Base-by-base conservation (phyloP, 23 tunicate species). In the Diplosoma virens region DNA sequence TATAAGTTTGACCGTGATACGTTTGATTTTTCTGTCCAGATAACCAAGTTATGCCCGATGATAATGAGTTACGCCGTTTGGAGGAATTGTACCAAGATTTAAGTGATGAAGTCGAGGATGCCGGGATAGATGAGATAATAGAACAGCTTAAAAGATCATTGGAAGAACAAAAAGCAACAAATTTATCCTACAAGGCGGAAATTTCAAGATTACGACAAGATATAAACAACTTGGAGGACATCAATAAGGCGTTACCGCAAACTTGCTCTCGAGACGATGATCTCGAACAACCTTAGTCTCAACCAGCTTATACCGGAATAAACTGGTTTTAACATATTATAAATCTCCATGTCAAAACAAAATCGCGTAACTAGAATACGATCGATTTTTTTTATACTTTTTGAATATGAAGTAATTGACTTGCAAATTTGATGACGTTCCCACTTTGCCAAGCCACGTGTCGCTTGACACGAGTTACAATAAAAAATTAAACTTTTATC, bases 151-250 rank as follows among this genome's bases (percentile, higher is more conserved):
- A 75, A 25, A 58, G 33, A 0, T 86, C 37, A n/a, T 79, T 80
- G 34, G 54, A 66, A 29, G 21, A 41, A 52, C 87, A 92, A 37
- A 36, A 76, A 20, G 73, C 25, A 21, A 59, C 67, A 16, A 23
- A 85, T 23, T 64, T 20, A 5, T 33, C 32, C 6, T 92, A 92
- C 68, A 87, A 85, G 58, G 47, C 29, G 17, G 73, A 85, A 67
- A 80, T 92, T 30, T 70, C 67, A 29, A 29, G 25, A 25, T 37
- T 92, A 25, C 46, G 48, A 0, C 71, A 50, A 2, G 92, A 85
- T 50, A 63, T 92, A 6, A 80, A 46, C n/a, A 92, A 92, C 60
- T 71, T 92, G 77, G 35, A 41, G 67, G 73, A 85, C 22, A 92
- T 92, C 60, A 30, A 64, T 14, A 74, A 48, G 17, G 33, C 92